These are phyloP conservation scores for Rhopalosiphum maidis DNA, from an alignment of 1,140 invertebrate genomes.

Conservation along the genomic window DNA sequence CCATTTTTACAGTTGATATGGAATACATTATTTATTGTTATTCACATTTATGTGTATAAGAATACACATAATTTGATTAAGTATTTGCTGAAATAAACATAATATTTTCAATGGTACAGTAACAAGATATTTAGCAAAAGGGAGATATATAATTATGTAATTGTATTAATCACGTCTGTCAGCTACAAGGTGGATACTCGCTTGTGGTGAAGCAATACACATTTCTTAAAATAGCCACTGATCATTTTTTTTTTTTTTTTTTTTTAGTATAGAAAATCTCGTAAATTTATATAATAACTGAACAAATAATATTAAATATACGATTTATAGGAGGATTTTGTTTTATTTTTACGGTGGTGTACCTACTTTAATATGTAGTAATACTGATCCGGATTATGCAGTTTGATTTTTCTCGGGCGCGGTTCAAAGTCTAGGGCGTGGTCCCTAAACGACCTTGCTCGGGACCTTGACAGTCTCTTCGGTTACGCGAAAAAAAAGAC, in stretches of 20 bases:
- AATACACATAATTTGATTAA: not conserved
- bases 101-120: not conserved
- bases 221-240: not conserved
- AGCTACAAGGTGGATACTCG: not conserved
- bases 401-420: constrained; percentile 49
- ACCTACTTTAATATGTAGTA: not conserved
- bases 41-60: too few relatives aligned
- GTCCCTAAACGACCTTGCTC: constrained; percentile 44
- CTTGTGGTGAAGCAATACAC: not conserved
- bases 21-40: too few relatives aligned
- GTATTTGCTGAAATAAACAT: not conserved
- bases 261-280: not conserved
- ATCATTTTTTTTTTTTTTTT: not conserved
- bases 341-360: not conserved
- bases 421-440: constrained; percentile 49
- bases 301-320: constrained; percentile 7
- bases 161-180: not conserved
- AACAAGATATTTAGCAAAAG: not conserved
- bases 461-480: constrained; percentile 40
- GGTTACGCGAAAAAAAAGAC: not conserved
- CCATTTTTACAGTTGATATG: not conserved
- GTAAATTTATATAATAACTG: not conserved
- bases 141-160: not conserved
- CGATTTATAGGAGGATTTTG: not conserved
- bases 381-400: constrained; percentile 39